phyloP scores from a whole-genome alignment of 2,113 vertebrate species.

The Smithornis capensis region DNA sequence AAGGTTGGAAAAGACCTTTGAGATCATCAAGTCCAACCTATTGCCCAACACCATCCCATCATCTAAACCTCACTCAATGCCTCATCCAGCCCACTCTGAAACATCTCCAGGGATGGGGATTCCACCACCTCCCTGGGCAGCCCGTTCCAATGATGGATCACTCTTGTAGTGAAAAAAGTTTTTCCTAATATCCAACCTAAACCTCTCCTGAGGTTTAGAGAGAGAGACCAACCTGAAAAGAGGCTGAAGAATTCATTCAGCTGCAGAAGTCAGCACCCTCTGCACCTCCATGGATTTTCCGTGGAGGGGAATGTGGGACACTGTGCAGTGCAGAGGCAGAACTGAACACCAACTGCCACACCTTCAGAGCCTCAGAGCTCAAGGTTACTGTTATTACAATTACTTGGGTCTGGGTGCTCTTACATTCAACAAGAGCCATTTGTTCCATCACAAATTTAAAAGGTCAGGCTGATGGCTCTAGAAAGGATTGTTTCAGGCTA shows the following conservation, averaged over 20 bases:
- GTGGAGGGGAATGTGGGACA: accelerated
- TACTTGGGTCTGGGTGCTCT: background rate
- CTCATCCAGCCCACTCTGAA: too few relatives aligned
- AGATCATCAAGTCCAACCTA: too few relatives aligned
- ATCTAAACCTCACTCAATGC: too few relatives aligned
- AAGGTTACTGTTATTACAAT: background rate
- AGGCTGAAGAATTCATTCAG: background rate
- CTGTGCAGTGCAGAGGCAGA: background rate
- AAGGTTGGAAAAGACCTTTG: too few relatives aligned
- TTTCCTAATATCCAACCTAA: too few relatives aligned
- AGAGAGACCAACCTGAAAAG: background rate
- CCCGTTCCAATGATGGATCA: too few relatives aligned
- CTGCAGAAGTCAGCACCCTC: background rate
- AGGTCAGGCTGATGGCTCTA: background rate
- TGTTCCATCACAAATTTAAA: background rate
- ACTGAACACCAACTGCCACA: background rate
- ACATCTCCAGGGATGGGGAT: too few relatives aligned
- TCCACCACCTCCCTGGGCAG: too few relatives aligned
- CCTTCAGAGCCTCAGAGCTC: background rate
- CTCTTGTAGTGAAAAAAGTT: too few relatives aligned
- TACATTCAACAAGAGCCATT: background rate
- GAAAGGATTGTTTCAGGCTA: background rate
- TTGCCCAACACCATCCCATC: too few relatives aligned
- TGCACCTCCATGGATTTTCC: background rate
- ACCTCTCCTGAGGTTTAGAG: too few relatives aligned